Evolutionary conservation across 1,140 invertebrate genomes (phyloP).

Genomic region (Drosophila kikkawai): DNA sequence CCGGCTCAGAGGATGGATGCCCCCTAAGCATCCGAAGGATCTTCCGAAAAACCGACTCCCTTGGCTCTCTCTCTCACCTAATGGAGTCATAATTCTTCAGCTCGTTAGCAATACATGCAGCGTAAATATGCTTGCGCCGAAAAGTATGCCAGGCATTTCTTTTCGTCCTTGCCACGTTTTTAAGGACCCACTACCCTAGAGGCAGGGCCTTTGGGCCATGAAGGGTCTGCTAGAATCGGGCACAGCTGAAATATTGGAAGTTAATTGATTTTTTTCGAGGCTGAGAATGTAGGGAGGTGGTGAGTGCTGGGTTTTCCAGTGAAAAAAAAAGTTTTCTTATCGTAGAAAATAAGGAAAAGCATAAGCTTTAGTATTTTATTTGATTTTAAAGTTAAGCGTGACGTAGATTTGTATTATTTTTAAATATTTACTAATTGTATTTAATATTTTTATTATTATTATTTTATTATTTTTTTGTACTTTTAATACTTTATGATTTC

Average conservation of each 20-base stretch:
- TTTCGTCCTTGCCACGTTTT: constrained; percentile 65
- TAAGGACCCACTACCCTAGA: constrained; percentile 51
- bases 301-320: background rate
- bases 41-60: constrained; percentile 1
- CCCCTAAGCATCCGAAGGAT: constrained; percentile 8
- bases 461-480: background rate
- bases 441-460: background rate
- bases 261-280: constrained; percentile 28
- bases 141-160: constrained; percentile 72
- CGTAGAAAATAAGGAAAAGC: background rate
- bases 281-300: too few species aligned
- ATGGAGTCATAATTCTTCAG: constrained; percentile 83
- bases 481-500: background rate
- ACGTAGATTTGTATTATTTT: too few species aligned
- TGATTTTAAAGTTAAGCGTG: too few species aligned
- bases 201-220: constrained; percentile 3
- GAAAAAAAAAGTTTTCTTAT: background rate
- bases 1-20: constrained; percentile 22
- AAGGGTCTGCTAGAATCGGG: background rate
- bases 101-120: constrained; percentile 79
- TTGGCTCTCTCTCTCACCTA: constrained; percentile 40
- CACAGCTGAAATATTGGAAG: constrained; percentile 1
- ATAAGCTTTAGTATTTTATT: background rate
- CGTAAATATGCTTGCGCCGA: constrained; percentile 73
- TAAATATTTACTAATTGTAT: background rate